These are phyloP conservation scores for Origma solitaria DNA, from an alignment of 2,113 vertebrate species.

Conservation along the genomic window DNA sequence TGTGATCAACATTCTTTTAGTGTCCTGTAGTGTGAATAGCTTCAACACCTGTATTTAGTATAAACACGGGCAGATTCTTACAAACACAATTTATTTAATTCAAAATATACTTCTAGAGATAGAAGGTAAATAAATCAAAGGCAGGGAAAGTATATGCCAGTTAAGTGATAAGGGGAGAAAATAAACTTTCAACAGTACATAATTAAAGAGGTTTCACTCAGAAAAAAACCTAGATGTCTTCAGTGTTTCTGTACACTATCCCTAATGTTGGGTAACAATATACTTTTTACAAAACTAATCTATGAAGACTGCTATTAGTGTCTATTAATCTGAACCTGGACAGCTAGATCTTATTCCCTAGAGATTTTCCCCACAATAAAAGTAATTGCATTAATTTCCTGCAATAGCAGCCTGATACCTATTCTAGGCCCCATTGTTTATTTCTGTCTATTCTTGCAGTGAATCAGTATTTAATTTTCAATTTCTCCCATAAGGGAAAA, in stretches of 20 bases:
- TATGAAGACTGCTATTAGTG: neutral
- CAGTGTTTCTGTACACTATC: neutral
- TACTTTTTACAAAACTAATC: neutral
- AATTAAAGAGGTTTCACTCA: neutral
- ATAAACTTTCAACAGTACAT: neutral
- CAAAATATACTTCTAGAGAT: neutral
- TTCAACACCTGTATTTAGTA: neutral
- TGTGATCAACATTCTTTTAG: neutral
- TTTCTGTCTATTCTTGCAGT: neutral
- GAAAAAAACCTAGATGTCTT: neutral
- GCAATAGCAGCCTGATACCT: neutral
- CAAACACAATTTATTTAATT: neutral
- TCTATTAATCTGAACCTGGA: neutral
- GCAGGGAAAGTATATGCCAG: rapidly evolving
- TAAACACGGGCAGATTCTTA: neutral
- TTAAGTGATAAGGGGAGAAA: neutral
- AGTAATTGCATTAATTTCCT: neutral
- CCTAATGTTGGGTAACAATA: neutral
- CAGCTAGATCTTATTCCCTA: neutral
- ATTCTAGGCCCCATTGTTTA: neutral
- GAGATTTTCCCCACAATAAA: neutral
- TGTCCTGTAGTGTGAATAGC: neutral
- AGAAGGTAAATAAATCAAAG: neutral
- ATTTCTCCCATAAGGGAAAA: neutral
- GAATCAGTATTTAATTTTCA: conserved; percentile 34